Conservation (phyloP, 2,888 invertebrate species). For the Andricus curvator region DNA sequence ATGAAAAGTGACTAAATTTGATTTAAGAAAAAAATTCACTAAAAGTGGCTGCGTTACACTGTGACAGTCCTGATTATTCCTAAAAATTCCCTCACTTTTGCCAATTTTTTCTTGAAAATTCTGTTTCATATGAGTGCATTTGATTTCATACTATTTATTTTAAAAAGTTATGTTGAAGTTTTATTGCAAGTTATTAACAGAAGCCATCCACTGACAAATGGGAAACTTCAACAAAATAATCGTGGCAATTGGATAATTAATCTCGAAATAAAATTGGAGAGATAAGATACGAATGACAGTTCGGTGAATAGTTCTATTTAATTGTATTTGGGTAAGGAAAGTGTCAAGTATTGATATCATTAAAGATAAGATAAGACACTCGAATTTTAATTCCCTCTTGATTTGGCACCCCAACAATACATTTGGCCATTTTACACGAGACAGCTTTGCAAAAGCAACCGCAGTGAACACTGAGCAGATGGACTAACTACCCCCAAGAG, state of each 20-base stretch:
- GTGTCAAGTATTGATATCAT: slow-evolving; percentile 31
- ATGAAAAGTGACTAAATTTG: too few relatives aligned
- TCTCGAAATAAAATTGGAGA: background rate
- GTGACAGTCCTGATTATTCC: too few relatives aligned
- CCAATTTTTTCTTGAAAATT: too few relatives aligned
- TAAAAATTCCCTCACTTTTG: too few relatives aligned
- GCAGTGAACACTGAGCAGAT: slow-evolving; percentile 66
- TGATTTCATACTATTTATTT: background rate
- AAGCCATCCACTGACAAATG: too few relatives aligned
- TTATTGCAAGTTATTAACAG: too few relatives aligned
- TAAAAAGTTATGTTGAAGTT: background rate
- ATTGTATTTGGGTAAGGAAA: background rate
- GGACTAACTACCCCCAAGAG: slow-evolving; percentile 75
- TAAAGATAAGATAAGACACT: slow-evolving; percentile 37
- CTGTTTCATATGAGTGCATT: too few relatives aligned
- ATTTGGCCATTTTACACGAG: slow-evolving; percentile 38
- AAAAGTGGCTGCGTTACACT: too few relatives aligned
- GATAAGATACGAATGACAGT: background rate
- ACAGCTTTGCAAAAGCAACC: slow-evolving; percentile 57
- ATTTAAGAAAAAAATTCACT: too few relatives aligned
- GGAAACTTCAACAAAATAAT: too few relatives aligned
- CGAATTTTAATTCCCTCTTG: slow-evolving; percentile 27
- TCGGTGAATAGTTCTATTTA: background rate
- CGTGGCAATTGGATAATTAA: too few relatives aligned
- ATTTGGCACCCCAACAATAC: background rate